Evolutionary conservation across 2,113 vertebrate genomes (phyloP).

Genomic region (Aldabrachelys gigantea): DNA sequence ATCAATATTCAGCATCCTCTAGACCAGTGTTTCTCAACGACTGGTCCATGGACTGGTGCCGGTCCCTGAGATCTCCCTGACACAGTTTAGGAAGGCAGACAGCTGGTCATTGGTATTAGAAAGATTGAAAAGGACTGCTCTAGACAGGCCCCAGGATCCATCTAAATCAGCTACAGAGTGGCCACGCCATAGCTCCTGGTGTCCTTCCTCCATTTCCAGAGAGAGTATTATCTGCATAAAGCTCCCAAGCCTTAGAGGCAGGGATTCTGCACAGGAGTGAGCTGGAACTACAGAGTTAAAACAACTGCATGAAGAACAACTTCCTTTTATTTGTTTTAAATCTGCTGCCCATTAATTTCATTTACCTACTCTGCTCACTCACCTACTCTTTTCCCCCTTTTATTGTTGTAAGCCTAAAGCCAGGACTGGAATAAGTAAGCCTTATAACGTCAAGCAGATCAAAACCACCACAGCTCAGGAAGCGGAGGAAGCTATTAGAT

Average conservation of each 20-base stretch:
- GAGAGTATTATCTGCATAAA: fast-evolving
- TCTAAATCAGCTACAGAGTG: background rate
- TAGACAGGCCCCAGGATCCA: background rate
- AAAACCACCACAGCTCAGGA: constrained; percentile 84
- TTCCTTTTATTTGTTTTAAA: too few species aligned
- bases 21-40: background rate
- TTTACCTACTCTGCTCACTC: background rate
- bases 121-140: background rate
- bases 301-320: background rate
- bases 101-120: too few species aligned
- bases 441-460: constrained; percentile 86
- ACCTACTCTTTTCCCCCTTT: background rate
- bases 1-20: background rate
- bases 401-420: constrained; percentile 77
- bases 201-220: background rate
- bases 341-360: too few species aligned
- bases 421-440: constrained; percentile 85
- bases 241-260: background rate
- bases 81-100: too few species aligned
- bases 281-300: background rate
- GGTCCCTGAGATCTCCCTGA: too few species aligned
- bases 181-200: background rate
- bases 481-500: constrained; percentile 83
- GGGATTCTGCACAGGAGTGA: background rate
- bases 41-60: background rate